These are phyloP conservation scores for Emydoidea blandingii DNA, from an alignment of 2,797 vertebrate species.

Conservation along the genomic window DNA sequence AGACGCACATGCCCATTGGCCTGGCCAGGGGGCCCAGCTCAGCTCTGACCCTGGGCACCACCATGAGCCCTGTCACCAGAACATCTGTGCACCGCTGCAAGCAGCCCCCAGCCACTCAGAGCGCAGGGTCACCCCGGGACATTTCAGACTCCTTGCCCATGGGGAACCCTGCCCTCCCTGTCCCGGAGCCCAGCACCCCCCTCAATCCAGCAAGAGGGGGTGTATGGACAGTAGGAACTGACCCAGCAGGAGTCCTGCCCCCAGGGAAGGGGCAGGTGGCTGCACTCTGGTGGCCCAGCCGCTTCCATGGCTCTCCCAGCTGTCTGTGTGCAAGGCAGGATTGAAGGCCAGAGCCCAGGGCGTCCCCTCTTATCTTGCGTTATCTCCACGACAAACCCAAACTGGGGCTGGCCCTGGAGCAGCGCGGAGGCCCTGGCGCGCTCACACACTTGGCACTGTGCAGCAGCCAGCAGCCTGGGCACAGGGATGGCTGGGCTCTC, in stretches of 20 bases:
- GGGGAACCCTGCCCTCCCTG: no score
- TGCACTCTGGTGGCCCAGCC: background rate
- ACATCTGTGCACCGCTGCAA: accelerated
- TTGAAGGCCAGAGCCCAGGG: background rate
- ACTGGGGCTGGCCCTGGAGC: background rate
- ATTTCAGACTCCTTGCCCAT: no score
- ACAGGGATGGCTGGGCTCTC: background rate
- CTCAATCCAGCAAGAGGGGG: background rate
- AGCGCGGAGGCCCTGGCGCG: background rate
- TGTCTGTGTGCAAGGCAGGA: background rate
- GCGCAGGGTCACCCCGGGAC: background rate
- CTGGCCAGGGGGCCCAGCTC: background rate
- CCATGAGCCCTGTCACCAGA: background rate
- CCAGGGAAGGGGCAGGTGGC: background rate
- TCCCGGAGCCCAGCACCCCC: no score
- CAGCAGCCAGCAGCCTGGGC: background rate
- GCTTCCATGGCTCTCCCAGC: accelerated
- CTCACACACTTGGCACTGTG: background rate
- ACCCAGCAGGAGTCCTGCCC: background rate
- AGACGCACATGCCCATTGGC: accelerated
- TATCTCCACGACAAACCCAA: constrained; percentile 51
- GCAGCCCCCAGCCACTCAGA: accelerated
- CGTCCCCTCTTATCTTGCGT: background rate
- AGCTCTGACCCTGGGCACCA: background rate
- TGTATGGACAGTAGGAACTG: no score